Evolutionary conservation across 2,888 invertebrate genomes (phyloP).

Genomic region (Podabrus alpinus): DNA sequence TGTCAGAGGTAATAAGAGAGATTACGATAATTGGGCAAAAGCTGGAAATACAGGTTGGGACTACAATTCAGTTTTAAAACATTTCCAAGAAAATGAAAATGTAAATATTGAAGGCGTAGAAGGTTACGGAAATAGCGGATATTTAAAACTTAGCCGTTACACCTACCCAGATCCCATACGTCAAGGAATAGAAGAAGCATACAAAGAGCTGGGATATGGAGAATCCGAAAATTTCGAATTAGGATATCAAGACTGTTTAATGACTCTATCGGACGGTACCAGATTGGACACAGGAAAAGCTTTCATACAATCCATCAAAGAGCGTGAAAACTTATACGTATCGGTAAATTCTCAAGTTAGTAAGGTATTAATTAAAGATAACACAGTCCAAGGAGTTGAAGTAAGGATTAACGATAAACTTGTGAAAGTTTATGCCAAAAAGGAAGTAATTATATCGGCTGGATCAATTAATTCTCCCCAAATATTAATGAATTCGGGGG

Average conservation of each 20-base stretch:
- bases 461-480: constrained; percentile 67
- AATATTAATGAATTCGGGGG: constrained; percentile 64
- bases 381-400: constrained; percentile 54
- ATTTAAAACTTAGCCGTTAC: constrained; percentile 21
- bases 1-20: constrained; percentile 82
- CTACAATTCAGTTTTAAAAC: constrained; percentile 77
- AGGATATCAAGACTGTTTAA: constrained; percentile 49
- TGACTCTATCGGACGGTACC: constrained; percentile 56
- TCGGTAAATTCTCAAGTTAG: constrained; percentile 60
- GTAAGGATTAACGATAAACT: constrained; percentile 41
- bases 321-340: constrained; percentile 62
- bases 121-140: constrained; percentile 29
- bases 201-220: constrained; percentile 45
- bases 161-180: constrained; percentile 6
- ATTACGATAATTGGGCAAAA: constrained; percentile 85
- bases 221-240: constrained; percentile 44
- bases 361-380: constrained; percentile 58
- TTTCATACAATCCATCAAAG: constrained; percentile 59
- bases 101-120: constrained; percentile 15
- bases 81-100: constrained; percentile 68
- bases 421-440: constrained; percentile 50
- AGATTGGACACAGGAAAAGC: constrained; percentile 62
- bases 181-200: constrained; percentile 26
- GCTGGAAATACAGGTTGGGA: constrained; percentile 87
- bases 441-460: constrained; percentile 61